Evolutionary conservation across 2,797 vertebrate genomes (phyloP).

Genomic region (Perdix hodgsoniae): DNA sequence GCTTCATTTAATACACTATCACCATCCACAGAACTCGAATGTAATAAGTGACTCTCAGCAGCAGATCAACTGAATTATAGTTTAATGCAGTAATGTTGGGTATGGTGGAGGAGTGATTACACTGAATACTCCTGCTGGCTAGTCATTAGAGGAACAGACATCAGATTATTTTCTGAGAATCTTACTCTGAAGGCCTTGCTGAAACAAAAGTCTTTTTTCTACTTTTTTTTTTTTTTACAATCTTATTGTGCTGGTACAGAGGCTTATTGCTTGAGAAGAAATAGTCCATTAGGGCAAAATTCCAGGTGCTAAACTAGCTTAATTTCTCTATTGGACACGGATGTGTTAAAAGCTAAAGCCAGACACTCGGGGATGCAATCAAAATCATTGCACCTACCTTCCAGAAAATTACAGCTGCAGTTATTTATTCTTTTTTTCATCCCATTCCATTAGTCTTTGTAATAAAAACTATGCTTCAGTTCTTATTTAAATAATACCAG

Average conservation of each 20-base stretch:
- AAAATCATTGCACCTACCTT: neutral
- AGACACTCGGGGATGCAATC: neutral
- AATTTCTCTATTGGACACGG: neutral
- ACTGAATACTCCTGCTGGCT: conserved; percentile 17
- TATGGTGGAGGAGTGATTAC: conserved; percentile 18
- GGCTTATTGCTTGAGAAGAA: conserved; percentile 19
- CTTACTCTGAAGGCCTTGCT: neutral
- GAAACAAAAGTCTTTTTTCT: neutral
- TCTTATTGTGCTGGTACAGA: neutral
- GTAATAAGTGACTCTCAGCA: conserved; percentile 45
- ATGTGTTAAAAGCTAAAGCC: conserved; percentile 6
- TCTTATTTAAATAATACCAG: neutral
- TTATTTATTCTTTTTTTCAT: neutral
- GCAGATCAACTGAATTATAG: conserved; percentile 45
- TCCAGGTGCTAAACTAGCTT: neutral
- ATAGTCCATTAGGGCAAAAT: neutral
- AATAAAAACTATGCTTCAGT: neutral
- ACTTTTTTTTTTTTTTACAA: neutral
- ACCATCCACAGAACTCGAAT: neutral
- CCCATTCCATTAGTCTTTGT: neutral
- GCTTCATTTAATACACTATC: conserved; percentile 35
- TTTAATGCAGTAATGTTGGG: conserved; percentile 26
- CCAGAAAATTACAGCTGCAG: neutral
- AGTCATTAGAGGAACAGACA: conserved; percentile 7
- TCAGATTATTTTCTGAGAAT: conserved; percentile 22